Percentiles rank a stretch among this genome's conserved stretches.
Evolutionary conservation across 2,888 invertebrate species (phyloP).

Genomic region (Archaeoteleia sp.): DNA sequence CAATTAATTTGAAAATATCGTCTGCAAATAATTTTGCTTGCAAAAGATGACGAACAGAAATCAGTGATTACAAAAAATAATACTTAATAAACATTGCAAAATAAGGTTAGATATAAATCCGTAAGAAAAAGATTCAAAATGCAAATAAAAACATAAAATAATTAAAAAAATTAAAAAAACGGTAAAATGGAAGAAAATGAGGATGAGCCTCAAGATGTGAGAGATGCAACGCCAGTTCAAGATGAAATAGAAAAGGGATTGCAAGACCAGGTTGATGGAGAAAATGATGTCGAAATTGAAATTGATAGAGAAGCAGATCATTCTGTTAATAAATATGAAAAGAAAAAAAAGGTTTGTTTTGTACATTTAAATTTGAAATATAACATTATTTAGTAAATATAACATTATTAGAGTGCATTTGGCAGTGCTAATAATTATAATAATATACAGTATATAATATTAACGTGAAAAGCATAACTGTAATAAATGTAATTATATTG

Average conservation of each 20-base stretch:
- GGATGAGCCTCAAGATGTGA: slow-evolving; percentile 51
- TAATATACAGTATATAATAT: not conserved
- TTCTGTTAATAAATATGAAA: not conserved
- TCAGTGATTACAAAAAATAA: too few species aligned
- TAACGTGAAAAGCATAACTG: not conserved
- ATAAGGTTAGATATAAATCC: too few species aligned
- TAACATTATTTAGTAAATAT: too few species aligned
- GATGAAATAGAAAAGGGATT: slow-evolving; percentile 35
- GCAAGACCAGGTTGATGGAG: slow-evolving; percentile 26
- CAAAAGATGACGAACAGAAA: too few species aligned
- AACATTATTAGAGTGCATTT: too few species aligned
- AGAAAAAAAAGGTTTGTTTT: slow-evolving; percentile 1
- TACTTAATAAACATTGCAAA: too few species aligned
- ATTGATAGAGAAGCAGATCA: not conserved
- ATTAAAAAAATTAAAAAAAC: slow-evolving; percentile 9
- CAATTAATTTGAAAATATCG: too few species aligned
- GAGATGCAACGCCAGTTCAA: slow-evolving; percentile 41
- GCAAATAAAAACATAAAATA: slow-evolving; percentile 1
- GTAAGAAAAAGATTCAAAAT: not conserved
- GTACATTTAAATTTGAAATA: too few species aligned
- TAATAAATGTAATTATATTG: slow-evolving; percentile 1
- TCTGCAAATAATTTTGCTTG: too few species aligned
- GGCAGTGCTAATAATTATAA: slow-evolving; percentile 2
- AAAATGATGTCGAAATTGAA: not conserved
- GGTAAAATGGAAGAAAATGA: slow-evolving; percentile 45